Evolutionary conservation across 53 echinoderm and acorn worm species (phyloP).

Genomic region (Echinarachnius parma): DNA sequence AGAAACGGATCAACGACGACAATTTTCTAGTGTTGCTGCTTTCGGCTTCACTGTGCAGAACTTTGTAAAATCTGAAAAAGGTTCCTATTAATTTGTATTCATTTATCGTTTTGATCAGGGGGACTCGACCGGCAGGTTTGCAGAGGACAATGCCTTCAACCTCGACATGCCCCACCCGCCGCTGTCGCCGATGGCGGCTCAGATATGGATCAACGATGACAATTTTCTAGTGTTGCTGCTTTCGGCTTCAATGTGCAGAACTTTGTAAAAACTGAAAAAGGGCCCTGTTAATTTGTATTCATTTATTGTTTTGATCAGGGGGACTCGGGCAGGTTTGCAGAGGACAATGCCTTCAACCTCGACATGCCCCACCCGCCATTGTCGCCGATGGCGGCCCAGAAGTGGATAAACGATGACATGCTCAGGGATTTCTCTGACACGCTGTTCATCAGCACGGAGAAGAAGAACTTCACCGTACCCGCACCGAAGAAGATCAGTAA

Average conservation of each 20-base stretch:
- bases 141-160: constrained; percentile 88
- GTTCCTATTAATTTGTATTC: no score
- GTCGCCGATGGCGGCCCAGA: constrained; percentile 85
- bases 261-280: no score
- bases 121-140: no score
- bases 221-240: no score
- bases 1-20: constrained; percentile 90
- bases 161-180: constrained; percentile 86
- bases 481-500: constrained; percentile 97
- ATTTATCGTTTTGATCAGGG: no score
- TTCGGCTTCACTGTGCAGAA: no score
- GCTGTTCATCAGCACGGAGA: constrained; percentile 88
- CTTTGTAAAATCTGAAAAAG: no score
- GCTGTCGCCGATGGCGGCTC: constrained; percentile 82
- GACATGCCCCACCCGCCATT: constrained; percentile 87
- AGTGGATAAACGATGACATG: constrained; percentile 86
- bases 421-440: constrained; percentile 92
- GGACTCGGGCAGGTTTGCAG: constrained; percentile 23
- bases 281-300: no score
- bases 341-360: constrained; percentile 83
- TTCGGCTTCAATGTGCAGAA: no score
- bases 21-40: no score
- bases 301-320: no score
- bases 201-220: constrained; percentile 89
- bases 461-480: constrained; percentile 76